phyloP scores from a whole-genome alignment of 2,888 invertebrate species.

The Leptarthrus brevirostris region DNA sequence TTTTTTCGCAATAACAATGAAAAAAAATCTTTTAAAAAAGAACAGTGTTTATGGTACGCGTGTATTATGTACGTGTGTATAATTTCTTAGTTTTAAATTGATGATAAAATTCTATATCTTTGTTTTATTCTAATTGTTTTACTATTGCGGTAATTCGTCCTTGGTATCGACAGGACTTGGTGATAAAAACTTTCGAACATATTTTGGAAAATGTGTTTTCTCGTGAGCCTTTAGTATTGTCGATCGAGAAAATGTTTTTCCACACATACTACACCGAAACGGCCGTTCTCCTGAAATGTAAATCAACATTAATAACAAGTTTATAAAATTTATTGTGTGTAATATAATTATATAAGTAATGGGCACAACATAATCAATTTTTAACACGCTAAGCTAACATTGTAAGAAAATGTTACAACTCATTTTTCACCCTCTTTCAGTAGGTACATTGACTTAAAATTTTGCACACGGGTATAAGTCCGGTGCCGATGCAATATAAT shows the following conservation, averaged over 20 bases:
- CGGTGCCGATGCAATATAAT: too few species aligned
- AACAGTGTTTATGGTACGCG: constrained; percentile 41
- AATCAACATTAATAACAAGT: neutral
- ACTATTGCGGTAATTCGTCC: constrained; percentile 83
- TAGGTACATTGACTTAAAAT: too few species aligned
- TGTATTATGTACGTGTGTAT: constrained; percentile 43
- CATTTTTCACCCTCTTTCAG: too few species aligned
- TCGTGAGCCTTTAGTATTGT: constrained; percentile 93
- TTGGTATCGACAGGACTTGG: constrained; percentile 87
- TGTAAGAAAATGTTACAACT: too few species aligned
- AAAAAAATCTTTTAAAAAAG: constrained; percentile 21
- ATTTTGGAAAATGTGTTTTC: constrained; percentile 92
- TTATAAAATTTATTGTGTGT: too few species aligned
- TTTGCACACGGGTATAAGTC: too few species aligned
- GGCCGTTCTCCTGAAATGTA: constrained; percentile 82
- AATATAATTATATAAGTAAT: too few species aligned
- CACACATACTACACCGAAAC: constrained; percentile 88
- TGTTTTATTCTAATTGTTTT: constrained; percentile 52
- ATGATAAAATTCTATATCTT: constrained; percentile 40
- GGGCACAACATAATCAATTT: neutral
- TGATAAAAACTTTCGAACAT: constrained; percentile 88
- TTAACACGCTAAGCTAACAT: too few species aligned
- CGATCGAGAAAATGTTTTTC: constrained; percentile 90
- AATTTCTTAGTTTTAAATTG: constrained; percentile 35
- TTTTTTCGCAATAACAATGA: constrained; percentile 39